Conservation (phyloP, 2,888 invertebrate species). For the Andrena bucephala region DNA sequence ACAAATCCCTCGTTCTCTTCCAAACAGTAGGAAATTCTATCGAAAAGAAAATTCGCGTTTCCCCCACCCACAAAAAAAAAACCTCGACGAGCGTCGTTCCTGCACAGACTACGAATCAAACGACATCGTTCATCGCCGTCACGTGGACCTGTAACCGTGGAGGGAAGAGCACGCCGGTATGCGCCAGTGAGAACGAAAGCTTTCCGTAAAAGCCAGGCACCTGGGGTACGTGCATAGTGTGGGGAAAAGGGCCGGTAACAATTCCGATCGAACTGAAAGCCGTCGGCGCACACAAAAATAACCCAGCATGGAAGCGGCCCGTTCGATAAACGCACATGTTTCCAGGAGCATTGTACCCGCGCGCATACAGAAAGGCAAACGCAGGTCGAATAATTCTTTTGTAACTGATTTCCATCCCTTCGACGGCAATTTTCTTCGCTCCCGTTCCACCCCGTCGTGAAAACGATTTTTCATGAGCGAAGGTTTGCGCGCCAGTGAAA, state of each 20-base stretch:
- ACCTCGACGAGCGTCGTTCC: background rate
- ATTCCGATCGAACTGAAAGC: conserved; percentile 62
- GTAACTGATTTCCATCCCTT: conserved; percentile 48
- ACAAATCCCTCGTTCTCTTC: background rate
- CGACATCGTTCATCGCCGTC: conserved; percentile 13
- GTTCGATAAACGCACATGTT: conserved; percentile 62
- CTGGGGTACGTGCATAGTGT: conserved; percentile 5
- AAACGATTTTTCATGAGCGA: background rate
- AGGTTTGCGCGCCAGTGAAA: background rate
- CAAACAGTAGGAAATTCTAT: background rate
- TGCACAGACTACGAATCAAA: background rate
- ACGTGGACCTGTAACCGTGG: conserved; percentile 21
- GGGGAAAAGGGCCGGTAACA: conserved; percentile 56
- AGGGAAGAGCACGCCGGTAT: background rate
- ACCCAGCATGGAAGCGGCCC: conserved; percentile 34
- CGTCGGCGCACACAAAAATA: conserved; percentile 53
- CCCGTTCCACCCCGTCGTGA: background rate
- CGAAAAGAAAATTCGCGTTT: conserved; percentile 3
- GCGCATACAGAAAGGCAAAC: conserved; percentile 48
- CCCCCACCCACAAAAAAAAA: background rate
- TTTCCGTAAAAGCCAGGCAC: conserved; percentile 28
- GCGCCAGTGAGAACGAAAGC: conserved; percentile 31
- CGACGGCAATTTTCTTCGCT: conserved; percentile 36
- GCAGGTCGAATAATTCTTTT: conserved; percentile 60
- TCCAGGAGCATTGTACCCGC: conserved; percentile 60